These are phyloP conservation scores for Drosophila rhopaloa DNA, from an alignment of 1,140 invertebrate genomes.

Conservation along the genomic window DNA sequence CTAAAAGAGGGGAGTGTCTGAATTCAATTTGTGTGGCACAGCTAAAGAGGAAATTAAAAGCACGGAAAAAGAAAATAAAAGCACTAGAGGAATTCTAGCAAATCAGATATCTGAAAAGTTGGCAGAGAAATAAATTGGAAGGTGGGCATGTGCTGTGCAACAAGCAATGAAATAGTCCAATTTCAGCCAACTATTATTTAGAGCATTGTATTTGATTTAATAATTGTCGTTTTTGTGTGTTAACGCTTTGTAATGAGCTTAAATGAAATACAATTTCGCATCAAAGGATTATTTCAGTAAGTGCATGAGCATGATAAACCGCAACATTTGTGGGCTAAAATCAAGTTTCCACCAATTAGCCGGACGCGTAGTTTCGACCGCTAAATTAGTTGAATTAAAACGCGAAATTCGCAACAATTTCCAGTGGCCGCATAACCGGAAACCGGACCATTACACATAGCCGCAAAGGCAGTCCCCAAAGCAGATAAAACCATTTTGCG, in stretches of 20 bases:
- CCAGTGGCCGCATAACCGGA: slow-evolving; percentile 22
- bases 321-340: slow-evolving; percentile 33
- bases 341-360: slow-evolving; percentile 50
- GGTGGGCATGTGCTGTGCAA: not conserved
- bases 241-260: not conserved
- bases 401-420: slow-evolving; percentile 54
- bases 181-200: not conserved
- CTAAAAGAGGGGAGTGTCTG: not conserved
- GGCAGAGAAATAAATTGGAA: not conserved
- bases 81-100: slow-evolving; percentile 6
- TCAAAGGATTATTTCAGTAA: not conserved
- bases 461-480: slow-evolving; percentile 24
- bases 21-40: slow-evolving; percentile 26
- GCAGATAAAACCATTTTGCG: slow-evolving; percentile 52
- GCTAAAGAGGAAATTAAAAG: slow-evolving; percentile 21
- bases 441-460: slow-evolving; percentile 42
- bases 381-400: slow-evolving; percentile 65
- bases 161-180: not conserved
- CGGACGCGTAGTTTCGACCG: slow-evolving; percentile 17
- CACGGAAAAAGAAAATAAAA: not conserved
- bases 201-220: not conserved
- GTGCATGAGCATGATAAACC: slow-evolving; percentile 3
- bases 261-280: not conserved
- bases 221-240: not conserved
- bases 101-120: slow-evolving; percentile 14